These are phyloP conservation scores for Macrophya alboannulata DNA, from an alignment of 2,888 invertebrate genomes.

Conservation along the genomic window DNA sequence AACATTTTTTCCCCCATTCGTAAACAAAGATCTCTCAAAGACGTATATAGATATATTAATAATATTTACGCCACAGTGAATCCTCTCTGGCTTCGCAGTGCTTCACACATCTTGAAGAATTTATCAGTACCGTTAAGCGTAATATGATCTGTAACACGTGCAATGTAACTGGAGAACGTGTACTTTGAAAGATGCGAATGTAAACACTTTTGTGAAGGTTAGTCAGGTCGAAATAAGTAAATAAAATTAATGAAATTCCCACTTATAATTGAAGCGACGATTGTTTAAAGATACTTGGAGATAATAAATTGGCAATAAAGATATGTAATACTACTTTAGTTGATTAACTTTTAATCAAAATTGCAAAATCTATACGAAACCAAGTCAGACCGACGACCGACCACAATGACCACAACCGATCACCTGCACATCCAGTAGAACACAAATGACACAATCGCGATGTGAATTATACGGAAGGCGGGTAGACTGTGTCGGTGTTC, in stretches of 20 bases:
- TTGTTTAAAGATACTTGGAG: not conserved
- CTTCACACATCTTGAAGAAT: not conserved
- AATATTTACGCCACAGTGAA: slow-evolving; percentile 32
- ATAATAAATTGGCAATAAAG: no score
- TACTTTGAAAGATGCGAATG: not conserved
- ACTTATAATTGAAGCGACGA: not conserved
- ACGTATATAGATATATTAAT: not conserved
- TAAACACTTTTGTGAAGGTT: not conserved
- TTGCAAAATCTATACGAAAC: not conserved
- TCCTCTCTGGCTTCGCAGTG: slow-evolving; percentile 14
- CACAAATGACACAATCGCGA: no score
- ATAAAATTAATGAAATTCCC: not conserved
- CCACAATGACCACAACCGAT: no score
- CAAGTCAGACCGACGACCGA: not conserved
- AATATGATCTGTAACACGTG: not conserved
- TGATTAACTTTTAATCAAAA: not conserved
- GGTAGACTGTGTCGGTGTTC: no score
- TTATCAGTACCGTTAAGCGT: not conserved
- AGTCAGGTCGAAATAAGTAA: not conserved
- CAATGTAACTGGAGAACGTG: not conserved
- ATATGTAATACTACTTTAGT: not conserved
- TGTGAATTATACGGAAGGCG: no score
- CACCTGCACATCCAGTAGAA: no score
- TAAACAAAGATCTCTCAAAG: not conserved
- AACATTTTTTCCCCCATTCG: not conserved